Conservation (phyloP, 2,113 vertebrate species). For the Leptodactylus fuscus region DNA sequence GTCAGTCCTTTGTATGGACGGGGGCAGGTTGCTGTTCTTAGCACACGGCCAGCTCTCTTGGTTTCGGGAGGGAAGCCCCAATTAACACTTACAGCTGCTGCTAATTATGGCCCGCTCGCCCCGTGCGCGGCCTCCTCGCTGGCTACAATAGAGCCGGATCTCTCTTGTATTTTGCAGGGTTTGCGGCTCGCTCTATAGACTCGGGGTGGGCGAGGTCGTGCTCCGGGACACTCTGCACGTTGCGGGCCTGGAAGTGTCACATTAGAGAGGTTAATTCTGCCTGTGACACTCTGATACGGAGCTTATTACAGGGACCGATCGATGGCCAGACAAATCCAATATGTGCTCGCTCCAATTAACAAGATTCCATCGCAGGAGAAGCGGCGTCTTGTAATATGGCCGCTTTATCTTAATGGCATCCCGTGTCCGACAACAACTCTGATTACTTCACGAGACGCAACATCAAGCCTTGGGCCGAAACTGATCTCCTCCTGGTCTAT, state of each 20-base stretch:
- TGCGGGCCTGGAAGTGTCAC: slow-evolving; percentile 22
- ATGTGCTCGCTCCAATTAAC: slow-evolving; percentile 35
- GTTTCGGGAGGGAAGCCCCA: neutral
- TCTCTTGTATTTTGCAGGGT: neutral
- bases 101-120: neutral
- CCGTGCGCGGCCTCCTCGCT: neutral
- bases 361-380: slow-evolving; percentile 17
- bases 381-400: neutral
- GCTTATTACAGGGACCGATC: slow-evolving; percentile 34
- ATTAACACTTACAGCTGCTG: neutral
- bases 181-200: too few species aligned
- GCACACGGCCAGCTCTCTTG: neutral
- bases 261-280: slow-evolving; percentile 23
- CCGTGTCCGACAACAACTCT: neutral
- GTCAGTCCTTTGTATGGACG: neutral
- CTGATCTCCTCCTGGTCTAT: neutral
- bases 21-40: neutral
- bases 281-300: slow-evolving; percentile 7
- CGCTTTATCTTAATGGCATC: slow-evolving; percentile 26
- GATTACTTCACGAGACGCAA: neutral
- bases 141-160: neutral
- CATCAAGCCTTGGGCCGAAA: neutral
- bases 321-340: slow-evolving; percentile 40
- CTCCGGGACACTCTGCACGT: neutral
- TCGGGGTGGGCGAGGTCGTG: neutral